These are phyloP conservation scores for Brachyistius frenatus DNA, from an alignment of 2,113 vertebrate genomes.

Conservation along the genomic window DNA sequence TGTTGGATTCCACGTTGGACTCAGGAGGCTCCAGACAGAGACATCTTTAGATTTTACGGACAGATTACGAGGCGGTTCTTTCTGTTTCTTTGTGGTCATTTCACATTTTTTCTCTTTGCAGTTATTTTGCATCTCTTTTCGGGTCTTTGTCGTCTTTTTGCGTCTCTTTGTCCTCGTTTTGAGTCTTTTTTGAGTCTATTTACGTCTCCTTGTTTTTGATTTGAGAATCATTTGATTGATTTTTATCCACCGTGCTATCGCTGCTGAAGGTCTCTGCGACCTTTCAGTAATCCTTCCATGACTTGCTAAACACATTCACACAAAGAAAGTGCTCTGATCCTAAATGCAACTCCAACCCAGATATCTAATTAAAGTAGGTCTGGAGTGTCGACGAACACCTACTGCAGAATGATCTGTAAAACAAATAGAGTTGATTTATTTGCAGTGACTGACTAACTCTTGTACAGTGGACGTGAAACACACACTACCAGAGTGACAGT, in stretches of 20 bases:
- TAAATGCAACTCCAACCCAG: constrained; percentile 9
- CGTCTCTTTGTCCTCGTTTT: background rate
- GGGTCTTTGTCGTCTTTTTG: background rate
- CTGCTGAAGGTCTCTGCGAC: too few species aligned
- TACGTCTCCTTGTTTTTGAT: background rate
- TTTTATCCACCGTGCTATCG: too few species aligned
- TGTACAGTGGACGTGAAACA: constrained; percentile 54
- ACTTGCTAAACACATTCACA: constrained; percentile 29
- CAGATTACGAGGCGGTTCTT: too few species aligned
- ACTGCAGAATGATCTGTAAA: constrained; percentile 17
- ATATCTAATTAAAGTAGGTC: constrained; percentile 23
- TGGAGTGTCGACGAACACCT: background rate
- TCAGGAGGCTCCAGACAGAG: too few species aligned
- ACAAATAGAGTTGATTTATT: constrained; percentile 24
- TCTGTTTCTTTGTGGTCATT: background rate
- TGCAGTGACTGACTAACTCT: constrained; percentile 41
- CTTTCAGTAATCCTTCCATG: background rate
- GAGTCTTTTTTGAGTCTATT: background rate
- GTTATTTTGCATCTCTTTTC: background rate
- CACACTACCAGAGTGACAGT: constrained; percentile 58
- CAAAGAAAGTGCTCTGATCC: constrained; percentile 27
- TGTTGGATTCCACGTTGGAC: too few species aligned
- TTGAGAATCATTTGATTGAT: too few species aligned
- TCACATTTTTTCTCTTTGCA: background rate
- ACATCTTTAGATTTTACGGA: too few species aligned